Evolutionary conservation across 2,888 invertebrate species (phyloP), one percentile per base, ranked within the genome.

Genomic region (Drosophila neonasuta): DNA sequence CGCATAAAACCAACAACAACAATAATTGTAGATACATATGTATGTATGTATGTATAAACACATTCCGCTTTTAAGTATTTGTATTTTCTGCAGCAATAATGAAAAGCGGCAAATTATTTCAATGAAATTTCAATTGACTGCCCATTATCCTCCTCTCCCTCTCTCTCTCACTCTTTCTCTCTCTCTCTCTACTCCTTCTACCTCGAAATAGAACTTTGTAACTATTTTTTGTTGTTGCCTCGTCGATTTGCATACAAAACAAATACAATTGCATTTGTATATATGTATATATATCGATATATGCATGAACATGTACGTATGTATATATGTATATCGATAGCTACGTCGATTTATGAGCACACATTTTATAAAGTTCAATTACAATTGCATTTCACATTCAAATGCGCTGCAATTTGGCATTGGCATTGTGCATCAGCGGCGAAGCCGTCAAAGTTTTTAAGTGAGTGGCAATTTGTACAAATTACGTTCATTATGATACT

Each of bases 71-170:
- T 15, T 54, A 29, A 48, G 39, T 61, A 13, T 56, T 32, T 54
- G 56, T 58, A 51, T 48, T 57, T 39, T 2, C 50, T 67, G 48
- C 52, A 49, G 10, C 56, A 77, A 73, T 79, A 71, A 78, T 74
- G 55, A 66, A 64, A 73, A 81, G 63, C 74, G 51, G 60, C 66
- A 71, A 81, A 80, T 81, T 64, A 80, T 80, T 85, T 82, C 58
- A 82, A 74, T 82, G 51, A 61, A 74, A 79, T 71, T 82, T 54
- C 77, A 74, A 82, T 85, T 74, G 63, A 51, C 68, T 13, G n/a
- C 7, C 45, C 1, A 5, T 20, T 13, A 10, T 20, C 0, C 10
- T 20, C 10, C 3, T 1, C 32, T n/a, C 49, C 10, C 24, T 24
- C 24, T 6, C 24, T 24, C 10, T n/a, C 6, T 9, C 15, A 15